Conservation (phyloP, 2,113 vertebrate genomes). For the Seriola aureovittata region DNA sequence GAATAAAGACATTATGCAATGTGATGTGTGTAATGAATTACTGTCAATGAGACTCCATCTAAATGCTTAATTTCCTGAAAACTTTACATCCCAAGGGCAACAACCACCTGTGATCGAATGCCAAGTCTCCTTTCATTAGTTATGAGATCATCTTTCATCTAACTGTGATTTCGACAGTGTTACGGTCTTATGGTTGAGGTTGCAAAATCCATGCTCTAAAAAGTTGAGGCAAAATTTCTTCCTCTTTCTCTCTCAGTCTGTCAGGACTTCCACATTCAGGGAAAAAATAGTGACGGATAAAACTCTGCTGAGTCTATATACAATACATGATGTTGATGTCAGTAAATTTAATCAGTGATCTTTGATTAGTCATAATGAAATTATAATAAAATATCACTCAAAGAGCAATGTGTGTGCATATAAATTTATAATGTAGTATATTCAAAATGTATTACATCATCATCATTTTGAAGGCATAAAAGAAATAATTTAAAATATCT, state of each 20-base stretch:
- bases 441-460: not conserved
- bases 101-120: not conserved
- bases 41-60: constrained; percentile 6
- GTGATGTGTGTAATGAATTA: constrained; percentile 11
- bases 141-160: constrained; percentile 12
- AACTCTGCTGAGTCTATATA: not conserved
- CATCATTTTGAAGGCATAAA: too few species aligned
- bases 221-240: too few species aligned
- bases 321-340: not conserved
- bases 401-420: not conserved
- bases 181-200: not conserved
- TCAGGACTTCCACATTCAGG: not conserved
- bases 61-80: not conserved
- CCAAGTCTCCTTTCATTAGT: constrained; percentile 20
- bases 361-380: not conserved
- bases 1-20: not conserved
- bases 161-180: not conserved
- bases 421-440: too few species aligned
- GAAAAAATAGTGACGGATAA: not conserved
- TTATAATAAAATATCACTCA: not conserved
- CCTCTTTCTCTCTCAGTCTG: not conserved
- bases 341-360: not conserved
- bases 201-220: not conserved
- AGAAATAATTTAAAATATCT: too few species aligned
- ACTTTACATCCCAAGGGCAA: not conserved